A percentile compares a stretch with the other conserved stretches of the same genome.
Conservation (phyloP, 2,113 vertebrate species). For the Odontesthes bonariensis region DNA sequence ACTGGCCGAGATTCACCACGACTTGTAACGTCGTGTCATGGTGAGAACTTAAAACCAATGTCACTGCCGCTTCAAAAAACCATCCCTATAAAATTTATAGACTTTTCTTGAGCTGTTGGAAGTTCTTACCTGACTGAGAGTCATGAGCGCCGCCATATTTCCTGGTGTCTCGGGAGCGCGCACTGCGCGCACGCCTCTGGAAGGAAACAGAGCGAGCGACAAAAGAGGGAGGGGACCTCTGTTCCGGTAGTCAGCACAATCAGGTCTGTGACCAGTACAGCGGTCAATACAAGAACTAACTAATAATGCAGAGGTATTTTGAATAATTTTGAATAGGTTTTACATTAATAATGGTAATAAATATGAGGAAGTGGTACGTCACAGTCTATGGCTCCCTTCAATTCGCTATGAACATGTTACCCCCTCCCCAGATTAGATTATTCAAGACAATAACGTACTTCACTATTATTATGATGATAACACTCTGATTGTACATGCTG, state of each 20-base stretch:
- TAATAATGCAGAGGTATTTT: neutral
- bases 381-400: too few species aligned
- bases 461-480: too few species aligned
- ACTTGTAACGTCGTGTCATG: too few species aligned
- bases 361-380: too few species aligned
- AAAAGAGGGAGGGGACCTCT: neutral
- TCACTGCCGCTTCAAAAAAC: neutral
- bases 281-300: too few species aligned
- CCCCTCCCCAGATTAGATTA: too few species aligned
- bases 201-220: slow-evolving; percentile 53
- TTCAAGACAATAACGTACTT: too few species aligned
- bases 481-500: too few species aligned
- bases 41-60: neutral
- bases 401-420: too few species aligned
- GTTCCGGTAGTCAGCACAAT: slow-evolving; percentile 7
- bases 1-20: neutral
- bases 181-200: slow-evolving; percentile 60
- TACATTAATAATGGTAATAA: too few species aligned
- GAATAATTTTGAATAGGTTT: too few species aligned
- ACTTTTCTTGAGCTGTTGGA: slow-evolving; percentile 48
- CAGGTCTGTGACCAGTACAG: neutral
- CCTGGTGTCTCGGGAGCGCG: slow-evolving; percentile 80
- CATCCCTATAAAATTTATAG: neutral
- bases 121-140: slow-evolving; percentile 88
- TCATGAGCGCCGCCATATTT: slow-evolving; percentile 95